Conservation (phyloP, 2,113 vertebrate genomes). For the Rhynchomys soricoides region DNA sequence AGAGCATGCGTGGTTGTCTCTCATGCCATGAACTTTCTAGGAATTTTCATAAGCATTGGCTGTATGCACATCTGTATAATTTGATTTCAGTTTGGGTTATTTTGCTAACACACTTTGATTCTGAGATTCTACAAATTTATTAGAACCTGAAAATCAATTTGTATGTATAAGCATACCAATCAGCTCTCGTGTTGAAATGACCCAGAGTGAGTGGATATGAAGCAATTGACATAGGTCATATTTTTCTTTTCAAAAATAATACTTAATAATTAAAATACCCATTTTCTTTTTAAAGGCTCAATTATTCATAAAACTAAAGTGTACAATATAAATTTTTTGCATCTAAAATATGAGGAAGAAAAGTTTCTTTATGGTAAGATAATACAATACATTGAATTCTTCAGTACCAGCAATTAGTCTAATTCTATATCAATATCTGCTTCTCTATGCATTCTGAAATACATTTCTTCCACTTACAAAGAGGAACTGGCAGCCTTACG, state of each 20-base stretch:
- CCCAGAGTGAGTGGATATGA: slow-evolving; percentile 21
- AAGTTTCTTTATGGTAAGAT: background rate
- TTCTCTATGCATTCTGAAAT: background rate
- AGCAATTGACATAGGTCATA: slow-evolving; percentile 28
- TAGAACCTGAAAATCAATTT: slow-evolving; percentile 47
- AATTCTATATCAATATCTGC: background rate
- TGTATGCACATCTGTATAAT: background rate
- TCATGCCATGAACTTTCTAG: background rate
- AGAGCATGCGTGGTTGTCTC: background rate
- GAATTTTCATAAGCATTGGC: slow-evolving; percentile 9
- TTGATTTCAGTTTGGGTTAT: background rate
- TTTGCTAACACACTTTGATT: slow-evolving; percentile 30
- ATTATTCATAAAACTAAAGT: slow-evolving; percentile 36
- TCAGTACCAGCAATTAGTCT: background rate
- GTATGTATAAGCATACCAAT: slow-evolving; percentile 24
- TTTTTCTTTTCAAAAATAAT: slow-evolving; percentile 51
- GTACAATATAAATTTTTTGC: background rate
- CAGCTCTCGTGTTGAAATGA: slow-evolving; percentile 59
- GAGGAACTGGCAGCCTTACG: background rate
- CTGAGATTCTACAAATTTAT: background rate
- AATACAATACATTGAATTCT: background rate
- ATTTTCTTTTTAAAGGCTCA: slow-evolving; percentile 6
- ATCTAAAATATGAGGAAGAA: slow-evolving; percentile 17
- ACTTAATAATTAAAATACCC: slow-evolving; percentile 34
- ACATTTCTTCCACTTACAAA: background rate